phyloP scores from a whole-genome alignment of 2,113 vertebrate genomes.

The Stictonetta naevosa region DNA sequence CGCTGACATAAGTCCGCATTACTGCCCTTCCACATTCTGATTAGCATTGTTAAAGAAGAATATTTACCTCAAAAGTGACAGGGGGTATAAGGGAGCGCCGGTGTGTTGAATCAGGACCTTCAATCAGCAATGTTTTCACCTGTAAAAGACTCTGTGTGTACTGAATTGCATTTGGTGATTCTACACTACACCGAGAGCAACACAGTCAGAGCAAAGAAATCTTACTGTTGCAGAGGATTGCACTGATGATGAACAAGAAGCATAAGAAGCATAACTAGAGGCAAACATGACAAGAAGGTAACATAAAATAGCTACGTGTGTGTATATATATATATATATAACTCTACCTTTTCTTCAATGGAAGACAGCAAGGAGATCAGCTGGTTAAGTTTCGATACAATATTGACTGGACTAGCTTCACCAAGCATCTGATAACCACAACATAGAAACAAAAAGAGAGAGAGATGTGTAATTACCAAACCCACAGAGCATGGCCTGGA shows the following conservation, averaged over 20 bases:
- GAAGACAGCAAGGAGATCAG: constrained; percentile 89
- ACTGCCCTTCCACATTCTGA: background rate
- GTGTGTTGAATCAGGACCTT: constrained; percentile 87
- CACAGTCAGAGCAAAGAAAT: background rate
- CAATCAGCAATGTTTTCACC: constrained; percentile 87
- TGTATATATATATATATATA: background rate
- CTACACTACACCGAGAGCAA: background rate
- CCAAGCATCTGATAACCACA: constrained; percentile 74
- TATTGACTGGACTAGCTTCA: constrained; percentile 78
- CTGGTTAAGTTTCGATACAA: constrained; percentile 86
- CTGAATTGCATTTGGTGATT: background rate
- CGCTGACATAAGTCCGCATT: background rate
- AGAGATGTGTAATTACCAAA: background rate
- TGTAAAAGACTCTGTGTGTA: constrained; percentile 59
- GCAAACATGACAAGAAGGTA: background rate
- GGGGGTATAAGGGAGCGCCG: constrained; percentile 90
- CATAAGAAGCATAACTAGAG: background rate
- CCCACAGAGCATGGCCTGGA: background rate
- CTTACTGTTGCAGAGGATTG: background rate
- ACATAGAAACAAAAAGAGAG: background rate
- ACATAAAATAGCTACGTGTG: background rate
- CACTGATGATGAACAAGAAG: background rate
- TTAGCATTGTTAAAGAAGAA: background rate
- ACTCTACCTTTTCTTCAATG: constrained; percentile 92
- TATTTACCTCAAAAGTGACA: constrained; percentile 90